A percentile compares a stretch with the other conserved stretches of the same genome.
These are phyloP conservation scores for Gastrophryne carolinensis DNA, from an alignment of 2,797 vertebrate genomes.

Conservation along the genomic window DNA sequence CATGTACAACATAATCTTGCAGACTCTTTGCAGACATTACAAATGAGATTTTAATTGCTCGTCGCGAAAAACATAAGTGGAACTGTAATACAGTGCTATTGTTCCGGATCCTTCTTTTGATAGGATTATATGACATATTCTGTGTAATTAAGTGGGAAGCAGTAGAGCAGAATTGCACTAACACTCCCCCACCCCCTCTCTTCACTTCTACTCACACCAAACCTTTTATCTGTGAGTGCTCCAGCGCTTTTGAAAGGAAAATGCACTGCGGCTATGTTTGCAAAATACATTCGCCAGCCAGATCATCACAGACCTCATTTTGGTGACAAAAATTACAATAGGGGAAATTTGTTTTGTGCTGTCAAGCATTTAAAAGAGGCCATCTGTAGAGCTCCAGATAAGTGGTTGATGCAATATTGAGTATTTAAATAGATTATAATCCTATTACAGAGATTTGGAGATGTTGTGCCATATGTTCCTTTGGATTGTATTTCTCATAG, in stretches of 20 bases:
- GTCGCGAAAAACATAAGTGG: conserved; percentile 23
- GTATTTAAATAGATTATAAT: conserved; percentile 52
- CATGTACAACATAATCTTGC: conserved; percentile 5
- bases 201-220: conserved; percentile 5
- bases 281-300: background rate
- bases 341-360: conserved; percentile 8
- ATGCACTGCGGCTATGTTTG: background rate
- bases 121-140: conserved; percentile 31
- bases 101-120: conserved; percentile 43
- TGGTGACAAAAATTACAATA: conserved; percentile 1
- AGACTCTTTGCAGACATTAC: background rate
- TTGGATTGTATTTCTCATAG: conserved; percentile 30
- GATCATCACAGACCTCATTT: background rate
- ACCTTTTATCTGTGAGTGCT: conserved; percentile 22
- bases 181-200: background rate
- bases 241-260: background rate
- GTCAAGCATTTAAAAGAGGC: conserved; percentile 48
- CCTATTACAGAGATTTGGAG: conserved; percentile 56
- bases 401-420: conserved; percentile 45
- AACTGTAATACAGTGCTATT: conserved; percentile 20
- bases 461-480: conserved; percentile 15
- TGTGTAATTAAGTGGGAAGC: conserved; percentile 23
- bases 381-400: conserved; percentile 51
- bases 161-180: background rate
- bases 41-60: conserved; percentile 42